These are phyloP conservation scores for Halcyon smyrnensis DNA, from an alignment of 2,797 vertebrate genomes.

Conservation along the genomic window DNA sequence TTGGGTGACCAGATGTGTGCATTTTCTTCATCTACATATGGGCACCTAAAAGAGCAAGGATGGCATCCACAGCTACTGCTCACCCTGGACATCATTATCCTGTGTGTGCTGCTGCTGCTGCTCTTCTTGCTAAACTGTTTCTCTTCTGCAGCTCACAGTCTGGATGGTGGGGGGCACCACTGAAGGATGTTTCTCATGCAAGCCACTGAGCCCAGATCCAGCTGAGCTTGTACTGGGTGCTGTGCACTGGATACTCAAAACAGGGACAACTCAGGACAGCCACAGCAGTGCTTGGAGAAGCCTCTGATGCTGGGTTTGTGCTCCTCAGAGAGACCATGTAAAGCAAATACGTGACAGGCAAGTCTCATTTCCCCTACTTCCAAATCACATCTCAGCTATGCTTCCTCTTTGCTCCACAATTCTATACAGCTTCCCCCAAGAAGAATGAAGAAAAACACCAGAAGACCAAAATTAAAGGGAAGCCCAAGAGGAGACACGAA, in stretches of 20 bases:
- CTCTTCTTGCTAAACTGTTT: neutral
- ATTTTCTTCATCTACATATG: neutral
- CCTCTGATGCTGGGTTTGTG: neutral
- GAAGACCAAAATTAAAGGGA: neutral
- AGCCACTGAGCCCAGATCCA: neutral
- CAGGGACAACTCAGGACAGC: neutral
- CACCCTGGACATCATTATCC: neutral
- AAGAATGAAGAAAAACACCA: neutral
- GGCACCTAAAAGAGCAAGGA: neutral
- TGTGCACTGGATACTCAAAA: neutral
- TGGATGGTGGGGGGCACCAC: accelerated
- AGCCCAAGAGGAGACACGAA: neutral
- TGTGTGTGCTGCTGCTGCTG: neutral
- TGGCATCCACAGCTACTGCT: neutral
- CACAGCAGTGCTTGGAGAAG: neutral
- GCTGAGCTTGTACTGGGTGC: neutral
- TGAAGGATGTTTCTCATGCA: neutral
- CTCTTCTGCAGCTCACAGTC: neutral
- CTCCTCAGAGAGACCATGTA: neutral
- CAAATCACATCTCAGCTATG: neutral
- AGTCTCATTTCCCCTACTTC: neutral
- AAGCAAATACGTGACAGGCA: neutral
- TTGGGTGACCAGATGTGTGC: neutral
- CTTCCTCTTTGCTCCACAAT: neutral
- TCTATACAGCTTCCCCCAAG: neutral